phyloP scores from a whole-genome alignment of 2,888 invertebrate species.

The Eristalis pertinax region DNA sequence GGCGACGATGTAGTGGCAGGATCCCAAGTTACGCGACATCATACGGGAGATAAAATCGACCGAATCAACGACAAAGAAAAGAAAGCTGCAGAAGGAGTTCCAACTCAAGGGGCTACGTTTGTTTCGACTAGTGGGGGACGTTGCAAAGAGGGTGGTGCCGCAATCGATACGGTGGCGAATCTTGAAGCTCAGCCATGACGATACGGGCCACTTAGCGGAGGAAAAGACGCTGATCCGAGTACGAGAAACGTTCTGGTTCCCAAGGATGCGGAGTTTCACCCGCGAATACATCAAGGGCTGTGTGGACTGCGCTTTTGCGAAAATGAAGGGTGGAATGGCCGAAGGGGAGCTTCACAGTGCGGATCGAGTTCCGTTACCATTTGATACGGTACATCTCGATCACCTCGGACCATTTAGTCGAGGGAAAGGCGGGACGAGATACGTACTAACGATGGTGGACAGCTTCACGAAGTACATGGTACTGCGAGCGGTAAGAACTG shows the following conservation, averaged over 20 bases:
- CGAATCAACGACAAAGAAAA: constrained; percentile 3
- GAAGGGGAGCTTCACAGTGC: constrained; percentile 27
- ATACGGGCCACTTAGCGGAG: constrained; percentile 28
- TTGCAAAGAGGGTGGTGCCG: constrained; percentile 18
- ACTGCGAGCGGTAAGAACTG: too few species aligned
- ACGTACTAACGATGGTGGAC: constrained; percentile 2
- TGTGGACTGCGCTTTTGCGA: constrained; percentile 24
- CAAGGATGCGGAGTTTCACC: constrained; percentile 14
- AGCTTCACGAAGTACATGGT: too few species aligned
- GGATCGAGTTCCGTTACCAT: constrained; percentile 10
- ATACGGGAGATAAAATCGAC: background rate
- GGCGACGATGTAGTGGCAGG: constrained; percentile 30
- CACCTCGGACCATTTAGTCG: constrained; percentile 28
- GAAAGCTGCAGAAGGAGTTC: constrained; percentile 1
- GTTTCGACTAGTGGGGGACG: background rate
- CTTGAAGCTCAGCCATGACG: constrained; percentile 30
- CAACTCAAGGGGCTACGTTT: background rate
- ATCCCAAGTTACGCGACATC: background rate
- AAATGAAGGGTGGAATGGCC: constrained; percentile 7
- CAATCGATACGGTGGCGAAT: constrained; percentile 35
- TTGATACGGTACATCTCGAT: constrained; percentile 14
- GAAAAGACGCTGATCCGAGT: constrained; percentile 20
- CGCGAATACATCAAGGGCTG: constrained; percentile 32
- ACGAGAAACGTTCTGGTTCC: constrained; percentile 16
- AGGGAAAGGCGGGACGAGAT: constrained; percentile 24